Evolutionary conservation across 2,113 vertebrate genomes (phyloP), one percentile per base, ranked within the genome.

Genomic region (Baryphthengus martii): DNA sequence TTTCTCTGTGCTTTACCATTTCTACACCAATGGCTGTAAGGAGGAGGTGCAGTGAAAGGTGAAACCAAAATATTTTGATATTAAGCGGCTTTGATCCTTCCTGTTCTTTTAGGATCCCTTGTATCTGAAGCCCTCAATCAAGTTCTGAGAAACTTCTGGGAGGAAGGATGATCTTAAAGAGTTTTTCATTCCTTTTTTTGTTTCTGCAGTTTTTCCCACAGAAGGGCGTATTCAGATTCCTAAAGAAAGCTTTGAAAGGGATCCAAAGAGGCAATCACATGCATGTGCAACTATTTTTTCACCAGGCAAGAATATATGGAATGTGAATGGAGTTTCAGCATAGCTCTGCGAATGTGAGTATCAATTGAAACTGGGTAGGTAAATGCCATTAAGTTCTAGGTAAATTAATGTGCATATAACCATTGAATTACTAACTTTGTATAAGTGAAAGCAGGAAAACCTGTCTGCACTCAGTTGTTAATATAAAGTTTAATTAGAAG

Each of bases 401-500:
- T 83, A 95, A 95, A 96, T 96, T 77, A 82, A 79, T 93, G 82
- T 75, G 31, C 78, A 90, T 76, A 42, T 84, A 95, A 33, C 83
- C 23, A 61, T 65, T 91, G 91, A 83, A 78, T 95, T 90, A 77
- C 78, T 93, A 39, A 84, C 68, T 97, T 93, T 23, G 6, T 85
- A 37, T 94, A 96, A 96, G 4, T 94, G 85, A 96, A 98, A 97
- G 93, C 61, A 94, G 95, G 90, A 95, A 95, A 90, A 97, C 86
- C 93, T 95, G 94, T 95, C 71, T 91, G 29, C 47, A n/a, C 75
- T 88, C 80, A 73, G 62, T 87, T 93, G 53, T 83, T 92, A 83
- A 75, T 93, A 95, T 88, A 66, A 96, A 96, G 90, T 78, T 90
- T 97, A 96, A 97, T 97, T 97, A 96, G 68, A 95, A 91, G 84